Conservation (phyloP, 2,113 vertebrate genomes). For the Poeciliopsis occidentalis region DNA sequence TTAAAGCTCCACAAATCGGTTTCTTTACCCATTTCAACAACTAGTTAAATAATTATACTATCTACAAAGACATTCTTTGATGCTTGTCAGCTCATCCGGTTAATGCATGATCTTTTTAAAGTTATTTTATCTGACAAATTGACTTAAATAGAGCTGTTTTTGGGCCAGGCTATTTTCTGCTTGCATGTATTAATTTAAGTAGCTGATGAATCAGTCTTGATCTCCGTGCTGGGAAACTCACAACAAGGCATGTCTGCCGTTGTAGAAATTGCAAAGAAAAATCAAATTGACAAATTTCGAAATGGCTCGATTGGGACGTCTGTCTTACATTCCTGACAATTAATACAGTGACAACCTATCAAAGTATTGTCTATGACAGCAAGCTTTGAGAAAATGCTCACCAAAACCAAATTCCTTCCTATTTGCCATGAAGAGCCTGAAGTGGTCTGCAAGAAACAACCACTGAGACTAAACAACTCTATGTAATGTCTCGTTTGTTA, state of each 20-base stretch:
- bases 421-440: constrained; percentile 59
- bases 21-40: constrained; percentile 69
- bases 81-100: constrained; percentile 83
- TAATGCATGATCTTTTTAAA: constrained; percentile 75
- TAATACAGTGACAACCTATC: constrained; percentile 33
- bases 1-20: constrained; percentile 69
- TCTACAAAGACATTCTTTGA: constrained; percentile 86
- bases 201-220: constrained; percentile 47
- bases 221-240: constrained; percentile 35
- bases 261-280: background rate
- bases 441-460: constrained; percentile 63
- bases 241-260: background rate
- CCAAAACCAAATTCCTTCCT: constrained; percentile 46
- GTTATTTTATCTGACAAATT: constrained; percentile 74
- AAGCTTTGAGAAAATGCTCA: constrained; percentile 58
- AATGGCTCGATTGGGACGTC: background rate
- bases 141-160: constrained; percentile 57
- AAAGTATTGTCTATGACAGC: constrained; percentile 39
- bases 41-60: constrained; percentile 69
- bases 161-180: constrained; percentile 41
- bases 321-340: constrained; percentile 15
- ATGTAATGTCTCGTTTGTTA: constrained; percentile 67
- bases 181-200: constrained; percentile 57
- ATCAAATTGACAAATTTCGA: background rate
- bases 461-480: constrained; percentile 77